Percentiles rank a stretch among this genome's conserved stretches.
Conservation (phyloP, 2,888 invertebrate genomes). For the Eilema griseolum region DNA sequence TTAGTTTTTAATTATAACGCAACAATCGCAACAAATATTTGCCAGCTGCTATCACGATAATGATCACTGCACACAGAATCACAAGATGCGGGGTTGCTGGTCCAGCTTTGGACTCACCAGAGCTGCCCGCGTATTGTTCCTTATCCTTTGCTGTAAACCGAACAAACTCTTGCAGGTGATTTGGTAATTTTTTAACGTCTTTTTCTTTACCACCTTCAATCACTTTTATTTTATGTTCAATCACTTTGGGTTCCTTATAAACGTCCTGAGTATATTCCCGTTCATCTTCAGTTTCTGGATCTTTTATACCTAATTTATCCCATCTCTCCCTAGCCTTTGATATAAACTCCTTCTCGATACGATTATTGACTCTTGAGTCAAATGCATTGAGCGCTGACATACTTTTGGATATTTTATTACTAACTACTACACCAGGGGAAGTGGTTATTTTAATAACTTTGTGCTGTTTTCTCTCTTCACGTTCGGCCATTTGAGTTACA, state of each 20-base stretch:
- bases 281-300: conserved; percentile 89
- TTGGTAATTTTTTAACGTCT: conserved; percentile 89
- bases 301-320: conserved; percentile 90
- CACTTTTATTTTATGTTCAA: conserved; percentile 87
- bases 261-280: conserved; percentile 70
- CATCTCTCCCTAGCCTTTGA: conserved; percentile 91
- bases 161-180: conserved; percentile 93
- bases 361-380: conserved; percentile 80
- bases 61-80: conserved; percentile 82
- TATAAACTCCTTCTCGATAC: conserved; percentile 92
- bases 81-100: conserved; percentile 82
- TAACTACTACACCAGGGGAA: conserved; percentile 62
- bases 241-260: conserved; percentile 77
- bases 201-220: conserved; percentile 89
- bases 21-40: conserved; percentile 76
- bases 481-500: conserved; percentile 91
- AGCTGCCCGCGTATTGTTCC: conserved; percentile 84
- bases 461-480: conserved; percentile 92
- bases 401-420: conserved; percentile 71
- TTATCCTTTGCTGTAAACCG: conserved; percentile 86
- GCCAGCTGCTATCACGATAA: conserved; percentile 79
- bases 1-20: conserved; percentile 70
- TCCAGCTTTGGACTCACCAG: conserved; percentile 79
- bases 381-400: conserved; percentile 70
- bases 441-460: conserved; percentile 93